Evolutionary conservation across 2,888 invertebrate species (phyloP).

Genomic region (Norana najaformis): DNA sequence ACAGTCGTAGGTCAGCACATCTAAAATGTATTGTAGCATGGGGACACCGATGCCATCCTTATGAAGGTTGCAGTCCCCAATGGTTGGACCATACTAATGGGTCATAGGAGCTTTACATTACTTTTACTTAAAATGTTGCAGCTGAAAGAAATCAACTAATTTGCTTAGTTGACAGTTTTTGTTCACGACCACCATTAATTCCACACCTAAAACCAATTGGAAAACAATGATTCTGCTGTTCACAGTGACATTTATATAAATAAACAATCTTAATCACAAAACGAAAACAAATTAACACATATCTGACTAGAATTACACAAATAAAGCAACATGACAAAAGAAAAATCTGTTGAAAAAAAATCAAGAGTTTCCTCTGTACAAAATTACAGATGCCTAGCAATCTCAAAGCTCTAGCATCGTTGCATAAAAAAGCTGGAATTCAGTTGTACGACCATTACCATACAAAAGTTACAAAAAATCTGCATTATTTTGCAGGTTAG

Average conservation of each 20-base stretch:
- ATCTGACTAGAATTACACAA: constrained; percentile 3
- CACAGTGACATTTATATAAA: neutral
- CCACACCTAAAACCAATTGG: constrained; percentile 1
- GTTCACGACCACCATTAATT: neutral
- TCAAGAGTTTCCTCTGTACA: neutral
- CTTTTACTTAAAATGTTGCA: neutral
- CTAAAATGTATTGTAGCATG: too few relatives aligned
- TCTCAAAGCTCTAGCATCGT: neutral
- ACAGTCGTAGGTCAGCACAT: constrained; percentile 82
- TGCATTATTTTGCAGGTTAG: too few relatives aligned
- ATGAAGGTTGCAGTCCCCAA: too few relatives aligned
- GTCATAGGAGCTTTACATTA: too few relatives aligned
- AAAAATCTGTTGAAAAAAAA: neutral
- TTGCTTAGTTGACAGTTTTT: neutral
- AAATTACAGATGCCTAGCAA: neutral
- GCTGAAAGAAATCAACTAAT: neutral
- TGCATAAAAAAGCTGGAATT: constrained; percentile 6
- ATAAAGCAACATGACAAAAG: neutral
- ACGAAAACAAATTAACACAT: neutral
- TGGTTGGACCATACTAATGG: too few relatives aligned
- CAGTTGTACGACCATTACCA: neutral
- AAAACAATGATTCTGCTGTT: neutral
- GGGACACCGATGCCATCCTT: too few relatives aligned
- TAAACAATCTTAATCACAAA: neutral
- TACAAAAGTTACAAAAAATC: neutral